These are phyloP conservation scores for Tiliacea citrago DNA, from an alignment of 2,888 invertebrate species.

Conservation along the genomic window DNA sequence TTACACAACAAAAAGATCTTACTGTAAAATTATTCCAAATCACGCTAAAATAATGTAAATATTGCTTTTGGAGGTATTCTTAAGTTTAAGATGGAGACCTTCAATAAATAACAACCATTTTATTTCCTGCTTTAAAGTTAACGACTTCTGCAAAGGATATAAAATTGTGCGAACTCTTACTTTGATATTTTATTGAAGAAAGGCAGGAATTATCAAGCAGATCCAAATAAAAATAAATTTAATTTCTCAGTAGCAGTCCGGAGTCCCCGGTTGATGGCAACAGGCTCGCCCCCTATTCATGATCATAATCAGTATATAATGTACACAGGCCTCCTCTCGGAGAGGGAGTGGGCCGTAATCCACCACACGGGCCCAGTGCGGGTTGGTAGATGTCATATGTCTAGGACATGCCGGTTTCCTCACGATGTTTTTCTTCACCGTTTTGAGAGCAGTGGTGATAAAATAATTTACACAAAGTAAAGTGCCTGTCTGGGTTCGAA, in stretches of 20 bases:
- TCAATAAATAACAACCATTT: conserved; percentile 53
- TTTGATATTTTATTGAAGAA: conserved; percentile 32
- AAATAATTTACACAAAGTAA: too few relatives aligned
- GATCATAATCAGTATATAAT: too few relatives aligned
- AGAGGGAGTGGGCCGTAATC: too few relatives aligned
- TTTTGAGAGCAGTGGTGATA: too few relatives aligned
- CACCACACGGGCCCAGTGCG: too few relatives aligned
- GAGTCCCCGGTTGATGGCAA: neutral
- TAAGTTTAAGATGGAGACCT: conserved; percentile 41
- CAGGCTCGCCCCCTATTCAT: neutral
- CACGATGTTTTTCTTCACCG: too few relatives aligned
- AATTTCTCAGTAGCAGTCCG: neutral
- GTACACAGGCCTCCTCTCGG: too few relatives aligned
- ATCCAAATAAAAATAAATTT: neutral
- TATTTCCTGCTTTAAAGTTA: conserved; percentile 53
- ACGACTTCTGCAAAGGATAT: conserved; percentile 36
- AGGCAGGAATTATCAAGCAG: neutral
- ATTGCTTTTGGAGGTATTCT: conserved; percentile 37
- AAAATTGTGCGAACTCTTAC: conserved; percentile 4
- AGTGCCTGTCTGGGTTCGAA: too few relatives aligned
- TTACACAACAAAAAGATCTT: conserved; percentile 48
- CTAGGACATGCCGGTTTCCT: too few relatives aligned
- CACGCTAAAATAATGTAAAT: conserved; percentile 39
- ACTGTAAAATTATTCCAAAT: conserved; percentile 47
- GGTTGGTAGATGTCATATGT: too few relatives aligned